Base-by-base conservation (phyloP, 2,888 invertebrate species). In the Lomographa bimaculata region DNA sequence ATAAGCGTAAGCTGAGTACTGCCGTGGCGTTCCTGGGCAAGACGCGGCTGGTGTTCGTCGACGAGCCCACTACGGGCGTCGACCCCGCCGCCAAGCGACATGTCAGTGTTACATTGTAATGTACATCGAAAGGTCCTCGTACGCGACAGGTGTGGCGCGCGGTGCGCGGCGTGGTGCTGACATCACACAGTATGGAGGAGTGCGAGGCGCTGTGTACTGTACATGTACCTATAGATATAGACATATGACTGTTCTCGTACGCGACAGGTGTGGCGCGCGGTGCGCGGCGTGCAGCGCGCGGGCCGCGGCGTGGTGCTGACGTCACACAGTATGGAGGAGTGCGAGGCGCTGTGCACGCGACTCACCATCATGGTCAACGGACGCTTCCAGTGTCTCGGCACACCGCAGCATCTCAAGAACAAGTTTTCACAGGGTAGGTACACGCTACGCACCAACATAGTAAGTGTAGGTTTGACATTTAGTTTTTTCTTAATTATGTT, bases 351-450 rank as follows among this genome's bases (percentile, higher is more conserved):
- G 14, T 14, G 14, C 14, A 3, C 14, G 1, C 89, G 95, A 3
- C 79, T 96, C 57, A 94, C 94, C 19, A 94, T 96, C 44, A 96
- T 96, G 95, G 95, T 95, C 33, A 93, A 93, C 64, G 96, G 96
- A 0, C 89, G 91, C 53, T 93, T 96, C 67, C 91, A 92, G 62
- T 94, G 94, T 54, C 84, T 94, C 23, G 95, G 95, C 25, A 93
- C 94, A 1, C 92, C 94, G 42, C 94, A 94, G 52, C 92, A 94
- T 64, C 86, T 96, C 29, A 95, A 95, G 71, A 92, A 92, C 61
- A 95, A 94, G 79, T 96, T 93, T 74, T 93, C 91, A 19, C 86
- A 91, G 77, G 92, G 92, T 86, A n/a, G n/a, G n/a, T n/a, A n/a
- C n/a, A n/a, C n/a, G n/a, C n/a, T n/a, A n/a, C n/a, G n/a, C n/a